Base-by-base conservation (phyloP, 2,797 vertebrate genomes). In the Pygocentrus nattereri region DNA sequence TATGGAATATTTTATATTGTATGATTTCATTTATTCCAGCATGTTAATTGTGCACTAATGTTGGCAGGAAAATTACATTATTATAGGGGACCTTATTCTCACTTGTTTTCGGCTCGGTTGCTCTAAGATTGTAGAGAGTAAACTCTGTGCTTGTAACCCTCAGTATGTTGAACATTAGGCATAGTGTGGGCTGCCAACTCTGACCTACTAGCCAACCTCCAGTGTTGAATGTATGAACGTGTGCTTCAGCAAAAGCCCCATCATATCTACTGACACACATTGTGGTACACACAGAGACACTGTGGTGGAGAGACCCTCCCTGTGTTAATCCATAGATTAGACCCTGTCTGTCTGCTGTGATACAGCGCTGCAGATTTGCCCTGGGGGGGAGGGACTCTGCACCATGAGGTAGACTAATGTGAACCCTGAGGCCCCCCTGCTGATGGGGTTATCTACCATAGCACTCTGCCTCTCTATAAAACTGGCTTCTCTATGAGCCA, bases 241-340 rank as follows among this genome's bases (percentile, higher is more conserved):
- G 50, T 78, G 44, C 38, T 64, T 49, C 25, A 81, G 67, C 67
- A 31, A 31, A 74, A 56, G 54, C 19, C 44, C 15, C 12, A 15
- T 68, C 74, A 34, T 76, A 78, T 81, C 67, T 69, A 34, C 52
- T 27, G 74, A 78, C 59, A 73, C 50, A 67, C 68, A 65, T 47
- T 72, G 61, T 25, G 21, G 59, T 56, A 76, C 71, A 81, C 61
- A 74, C 67, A 44, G 59, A 75, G 59, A 67, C 59, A 38, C 49
- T 58, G 44, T 49, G 27, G 74, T 67, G 54, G 64, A 83, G 65
- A 27, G 71, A 64, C 72, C 64, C 19, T 70, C 69, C 44, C 52
- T 41, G n/a, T 79, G 78, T 76, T 85, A 88, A 87, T 85, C 87
- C 75, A 25, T 41, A 82, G 77, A 88, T 88, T 82, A 85, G 47